Evolutionary conservation across 1,140 invertebrate species (phyloP), one percentile per base, ranked within the genome.

Genomic region (Drosophila orena): DNA sequence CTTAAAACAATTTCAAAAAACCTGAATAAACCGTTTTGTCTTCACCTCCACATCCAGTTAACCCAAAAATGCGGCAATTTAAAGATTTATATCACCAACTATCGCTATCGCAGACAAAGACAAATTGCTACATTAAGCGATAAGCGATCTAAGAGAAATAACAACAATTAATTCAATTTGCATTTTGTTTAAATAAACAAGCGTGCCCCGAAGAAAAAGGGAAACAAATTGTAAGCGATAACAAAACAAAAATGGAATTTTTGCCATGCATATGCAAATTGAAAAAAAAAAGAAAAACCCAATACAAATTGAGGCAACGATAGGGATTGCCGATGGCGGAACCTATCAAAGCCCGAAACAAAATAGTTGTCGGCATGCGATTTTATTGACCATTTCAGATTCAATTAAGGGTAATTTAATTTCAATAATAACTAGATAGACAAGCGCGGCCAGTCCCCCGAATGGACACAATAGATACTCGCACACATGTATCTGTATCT

Each of bases 341-440:
- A 40, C 22, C 52, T 61, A 79, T 84, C 80, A 80, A 85, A 89
- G 83, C 46, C 46, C 57, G 15, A 71, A 64, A 64, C 74, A 61
- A 62, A 88, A 77, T 80, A 80, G 77, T 89, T 89, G 80, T 77
- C 79, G 77, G 80, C 89, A 85, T 89, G 84, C 89, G 75, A 91
- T 91, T 90, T 91, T 91, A 91, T 91, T 90, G 89, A 90, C 81
- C 89, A 90, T 91, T 91, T 91, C 89, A 58, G 84, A 91, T 91
- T 91, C 89, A 91, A 91, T 91, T 91, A 90, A 65, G 78, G 72
- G 80, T 91, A 91, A 91, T 91, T 91, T 90, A 91, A 91, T 91
- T 91, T 91, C 84, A 91, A 91, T 91, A 88, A 89, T 89, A 90
- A 81, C 86, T 80, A 78, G 74, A 77, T 77, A 77, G 61, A 77